These are phyloP conservation scores for Clarias laeviceps DNA, from an alignment of 2,797 vertebrate genomes.

Conservation along the genomic window DNA sequence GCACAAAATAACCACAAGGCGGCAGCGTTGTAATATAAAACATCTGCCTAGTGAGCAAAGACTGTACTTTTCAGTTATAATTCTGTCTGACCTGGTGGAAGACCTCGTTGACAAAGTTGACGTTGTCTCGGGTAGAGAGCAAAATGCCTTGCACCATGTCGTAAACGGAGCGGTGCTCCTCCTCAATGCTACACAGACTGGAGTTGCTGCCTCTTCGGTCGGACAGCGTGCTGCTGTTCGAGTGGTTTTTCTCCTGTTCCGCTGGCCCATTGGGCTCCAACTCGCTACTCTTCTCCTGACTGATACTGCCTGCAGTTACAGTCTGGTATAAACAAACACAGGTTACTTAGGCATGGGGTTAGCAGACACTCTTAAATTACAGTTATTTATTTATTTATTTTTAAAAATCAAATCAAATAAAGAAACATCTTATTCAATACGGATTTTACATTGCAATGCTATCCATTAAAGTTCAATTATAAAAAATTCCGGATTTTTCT, in stretches of 20 bases:
- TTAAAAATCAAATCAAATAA: background rate
- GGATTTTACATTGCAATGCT: background rate
- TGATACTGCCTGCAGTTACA: slow-evolving; percentile 80
- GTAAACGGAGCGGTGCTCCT: slow-evolving; percentile 87
- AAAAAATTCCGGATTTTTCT: background rate
- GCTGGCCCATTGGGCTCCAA: slow-evolving; percentile 67
- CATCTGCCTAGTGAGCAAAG: background rate
- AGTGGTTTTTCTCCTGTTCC: slow-evolving; percentile 87
- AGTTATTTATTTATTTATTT: no score
- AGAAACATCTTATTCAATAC: background rate
- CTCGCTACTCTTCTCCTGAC: slow-evolving; percentile 81
- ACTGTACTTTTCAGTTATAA: background rate
- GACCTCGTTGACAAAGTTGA: slow-evolving; percentile 98
- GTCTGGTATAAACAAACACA: slow-evolving; percentile 65
- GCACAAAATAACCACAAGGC: background rate
- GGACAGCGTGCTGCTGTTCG: slow-evolving; percentile 88
- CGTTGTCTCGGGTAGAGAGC: slow-evolving; percentile 90
- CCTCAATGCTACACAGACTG: slow-evolving; percentile 94
- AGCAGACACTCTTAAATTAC: background rate
- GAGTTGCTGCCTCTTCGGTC: slow-evolving; percentile 88
- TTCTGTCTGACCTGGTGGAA: slow-evolving; percentile 86
- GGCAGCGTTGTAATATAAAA: slow-evolving; percentile 16
- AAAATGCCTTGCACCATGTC: slow-evolving; percentile 95
- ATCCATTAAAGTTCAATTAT: background rate
- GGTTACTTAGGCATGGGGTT: background rate